Evolutionary conservation across 1,140 invertebrate species (phyloP), one percentile per base, ranked within the genome.

Genomic region (Lysiphlebus fabarum): DNA sequence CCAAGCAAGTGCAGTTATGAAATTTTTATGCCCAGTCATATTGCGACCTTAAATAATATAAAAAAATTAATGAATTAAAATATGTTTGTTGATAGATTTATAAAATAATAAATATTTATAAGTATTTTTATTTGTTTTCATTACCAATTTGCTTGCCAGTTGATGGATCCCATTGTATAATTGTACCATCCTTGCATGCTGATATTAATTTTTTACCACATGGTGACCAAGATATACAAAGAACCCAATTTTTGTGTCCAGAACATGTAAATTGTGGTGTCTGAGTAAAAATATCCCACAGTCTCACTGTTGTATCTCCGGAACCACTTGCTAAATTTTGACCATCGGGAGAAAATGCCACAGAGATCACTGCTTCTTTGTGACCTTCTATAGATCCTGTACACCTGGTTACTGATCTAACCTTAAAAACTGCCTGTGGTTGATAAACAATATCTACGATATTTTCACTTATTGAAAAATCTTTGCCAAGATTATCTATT

Each of bases 281-380:
- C 84, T 99, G 94, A 17, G 96, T 99, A 60, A 86, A 83, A 11
- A 98, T 80, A 83, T 99, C 96, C 96, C 97, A 99, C 68, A 99
- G 93, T 65, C 97, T 82, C 0, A 99, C 93, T 11, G 96, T 98
- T 7, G 92, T 95, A 74, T 99, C 97, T 34, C 96, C 96, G 26
- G 96, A 98, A 48, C 96, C 96, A 82, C 93, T 97, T 0, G 95
- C 96, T 67, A 99, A 82, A 75, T 90, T 83, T 62, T 87, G 83
- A 26, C 96, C 95, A 82, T 96, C 87, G 0, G 95, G 95, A 75
- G 93, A 98, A 76, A 99, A 99, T 67, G 87, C 85, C 10, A 93
- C 89, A 14, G 91, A 92, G 65, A 99, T 90, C 0, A 99, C 93
- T 40, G 96, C 92, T 82, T 98, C 95, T 55, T 93, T 91, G 83